Evolutionary conservation across 2,113 vertebrate genomes (phyloP).

Genomic region (Falcunculus frontatus): DNA sequence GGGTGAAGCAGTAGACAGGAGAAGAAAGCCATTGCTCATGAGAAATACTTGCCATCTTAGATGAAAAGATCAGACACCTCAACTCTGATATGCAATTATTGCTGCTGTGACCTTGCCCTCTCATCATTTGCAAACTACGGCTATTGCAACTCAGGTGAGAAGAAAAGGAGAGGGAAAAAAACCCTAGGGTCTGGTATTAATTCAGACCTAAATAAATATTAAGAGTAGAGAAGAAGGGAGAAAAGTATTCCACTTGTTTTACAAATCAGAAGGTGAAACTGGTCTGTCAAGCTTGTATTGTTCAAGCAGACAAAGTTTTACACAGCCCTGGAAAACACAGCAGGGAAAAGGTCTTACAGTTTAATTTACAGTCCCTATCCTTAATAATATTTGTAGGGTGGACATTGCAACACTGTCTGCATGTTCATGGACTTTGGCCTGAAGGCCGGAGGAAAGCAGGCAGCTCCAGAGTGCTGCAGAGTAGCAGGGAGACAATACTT

Average conservation of each 20-base stretch:
- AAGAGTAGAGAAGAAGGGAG: neutral
- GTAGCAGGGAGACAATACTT: neutral
- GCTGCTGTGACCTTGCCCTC: neutral
- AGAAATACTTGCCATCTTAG: neutral
- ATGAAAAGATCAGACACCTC: neutral
- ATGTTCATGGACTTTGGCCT: neutral
- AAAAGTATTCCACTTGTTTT: neutral
- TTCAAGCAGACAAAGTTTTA: neutral
- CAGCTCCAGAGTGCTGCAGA: neutral
- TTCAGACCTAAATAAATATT: neutral
- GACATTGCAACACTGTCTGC: neutral
- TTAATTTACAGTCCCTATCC: neutral
- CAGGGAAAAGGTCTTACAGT: neutral
- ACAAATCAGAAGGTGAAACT: neutral
- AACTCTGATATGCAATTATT: neutral
- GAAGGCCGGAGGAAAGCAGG: neutral
- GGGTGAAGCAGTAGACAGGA: neutral
- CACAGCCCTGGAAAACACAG: neutral
- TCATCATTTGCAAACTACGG: neutral
- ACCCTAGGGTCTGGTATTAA: neutral
- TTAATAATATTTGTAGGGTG: neutral
- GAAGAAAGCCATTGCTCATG: neutral
- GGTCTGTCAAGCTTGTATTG: neutral
- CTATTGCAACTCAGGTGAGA: neutral
- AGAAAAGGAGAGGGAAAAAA: neutral